phyloP scores from a whole-genome alignment of 1,140 invertebrate genomes.

The Penaeus vannamei region DNA sequence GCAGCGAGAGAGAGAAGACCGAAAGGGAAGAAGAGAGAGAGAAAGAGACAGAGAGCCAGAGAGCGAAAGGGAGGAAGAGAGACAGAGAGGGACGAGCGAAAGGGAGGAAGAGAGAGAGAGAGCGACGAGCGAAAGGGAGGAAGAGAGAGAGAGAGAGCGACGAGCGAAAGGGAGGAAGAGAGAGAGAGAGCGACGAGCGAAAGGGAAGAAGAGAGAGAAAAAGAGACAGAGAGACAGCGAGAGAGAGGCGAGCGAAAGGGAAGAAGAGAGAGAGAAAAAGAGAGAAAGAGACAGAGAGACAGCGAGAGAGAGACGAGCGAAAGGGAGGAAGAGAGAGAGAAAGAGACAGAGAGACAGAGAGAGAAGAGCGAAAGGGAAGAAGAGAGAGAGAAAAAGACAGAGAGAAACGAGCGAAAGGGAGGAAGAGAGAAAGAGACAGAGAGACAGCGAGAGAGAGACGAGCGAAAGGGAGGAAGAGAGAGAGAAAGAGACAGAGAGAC shows the following conservation, averaged over 20 bases:
- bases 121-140: background rate
- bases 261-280: slow-evolving; percentile 9
- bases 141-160: too few relatives aligned
- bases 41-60: background rate
- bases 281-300: slow-evolving; percentile 19
- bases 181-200: slow-evolving; percentile 6
- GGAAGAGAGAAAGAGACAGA: too few relatives aligned
- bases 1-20: background rate
- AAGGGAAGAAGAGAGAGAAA: background rate
- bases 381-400: too few relatives aligned
- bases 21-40: background rate
- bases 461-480: fast-evolving
- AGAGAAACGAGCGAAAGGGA: too few relatives aligned
- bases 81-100: background rate
- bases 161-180: background rate
- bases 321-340: background rate
- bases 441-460: too few relatives aligned
- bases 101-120: background rate
- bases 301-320: background rate
- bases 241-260: background rate
- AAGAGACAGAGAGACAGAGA: too few relatives aligned
- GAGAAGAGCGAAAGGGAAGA: too few relatives aligned
- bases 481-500: too few relatives aligned
- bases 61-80: background rate
- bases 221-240: too few relatives aligned